A percentile compares a stretch with the other conserved stretches of the same genome.
Evolutionary conservation across 1,140 invertebrate species (phyloP).

Genomic region (Drosophila sproati): DNA sequence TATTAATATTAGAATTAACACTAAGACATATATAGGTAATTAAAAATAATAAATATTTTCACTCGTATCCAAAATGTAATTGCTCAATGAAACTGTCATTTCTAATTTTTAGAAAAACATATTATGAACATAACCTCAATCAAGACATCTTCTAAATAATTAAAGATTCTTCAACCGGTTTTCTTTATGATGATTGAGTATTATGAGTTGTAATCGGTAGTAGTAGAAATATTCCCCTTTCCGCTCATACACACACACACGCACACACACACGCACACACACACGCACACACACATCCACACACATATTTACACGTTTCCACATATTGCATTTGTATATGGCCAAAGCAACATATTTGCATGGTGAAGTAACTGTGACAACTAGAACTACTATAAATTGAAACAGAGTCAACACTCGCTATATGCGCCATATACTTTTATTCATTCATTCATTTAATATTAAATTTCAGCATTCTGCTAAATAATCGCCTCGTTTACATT

Average conservation of each 20-base stretch:
- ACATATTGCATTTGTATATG: conserved; percentile 67
- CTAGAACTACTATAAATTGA: conserved; percentile 41
- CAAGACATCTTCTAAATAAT: not conserved
- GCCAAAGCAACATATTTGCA: conserved; percentile 76
- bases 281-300: not conserved
- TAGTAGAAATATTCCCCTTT: not conserved
- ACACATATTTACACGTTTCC: not conserved
- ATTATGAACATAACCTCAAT: not conserved
- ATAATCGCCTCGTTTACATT: not conserved
- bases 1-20: too few species aligned
- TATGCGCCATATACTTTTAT: not conserved
- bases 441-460: not conserved
- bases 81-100: too few species aligned
- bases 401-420: conserved; percentile 36
- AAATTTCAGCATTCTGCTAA: not conserved
- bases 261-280: not conserved
- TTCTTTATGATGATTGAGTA: not conserved
- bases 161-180: not conserved
- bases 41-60: too few species aligned
- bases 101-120: too few species aligned
- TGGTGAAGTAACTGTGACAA: conserved; percentile 70
- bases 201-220: not conserved
- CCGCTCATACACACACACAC: not conserved
- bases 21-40: too few species aligned
- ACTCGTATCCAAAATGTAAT: too few species aligned